Base-by-base conservation (phyloP, 2,797 vertebrate genomes). In the Furcifer pardalis region DNA sequence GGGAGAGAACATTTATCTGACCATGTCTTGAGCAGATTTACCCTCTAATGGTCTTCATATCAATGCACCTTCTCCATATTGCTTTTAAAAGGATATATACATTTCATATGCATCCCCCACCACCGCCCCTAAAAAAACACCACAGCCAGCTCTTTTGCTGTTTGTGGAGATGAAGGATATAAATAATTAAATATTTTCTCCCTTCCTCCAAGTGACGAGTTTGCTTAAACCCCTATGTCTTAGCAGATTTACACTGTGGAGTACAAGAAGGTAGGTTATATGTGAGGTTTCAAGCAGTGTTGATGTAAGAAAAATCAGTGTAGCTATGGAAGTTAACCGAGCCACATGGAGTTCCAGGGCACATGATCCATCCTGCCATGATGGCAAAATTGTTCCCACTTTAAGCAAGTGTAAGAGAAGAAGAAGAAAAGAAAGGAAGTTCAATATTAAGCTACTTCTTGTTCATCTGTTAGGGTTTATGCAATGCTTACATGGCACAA, bases 31-130 rank as follows among this genome's bases (percentile, higher is more conserved):
- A 94, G 91, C 82, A 87, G 79, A 82, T 78, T 89, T 89, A 84
- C 85, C 89, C 91, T 83, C 94, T 96, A 97, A 96, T 96, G 95
- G 94, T 92, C 90, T 90, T 87, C 88, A 92, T 91, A 92, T 91
- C 92, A 92, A 92, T 94, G 93, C 94, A 91, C 92, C 86, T 60
- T 87, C 86, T 92, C 95, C 91, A 6, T 35, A 65, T 40, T 7
- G 0, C 87, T 68, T 35, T 89, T 94, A 85, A 91, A 93, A 94
- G 86, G 37, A 72, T 27, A 37, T 9, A 59, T 25, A 23, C 86
- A 84, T 81, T 92, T 81, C 10, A 86, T 69, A 89, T 23, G 88
- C 80, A n/a, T n/a, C n/a, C n/a, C n/a, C n/a, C n/a, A n/a, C 46
- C 90, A 90, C 52, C 13, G 15, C 19, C 52, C 52, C 19, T 4